These are phyloP conservation scores for Eumaeus atala DNA, from an alignment of 1,140 invertebrate species.

Conservation along the genomic window DNA sequence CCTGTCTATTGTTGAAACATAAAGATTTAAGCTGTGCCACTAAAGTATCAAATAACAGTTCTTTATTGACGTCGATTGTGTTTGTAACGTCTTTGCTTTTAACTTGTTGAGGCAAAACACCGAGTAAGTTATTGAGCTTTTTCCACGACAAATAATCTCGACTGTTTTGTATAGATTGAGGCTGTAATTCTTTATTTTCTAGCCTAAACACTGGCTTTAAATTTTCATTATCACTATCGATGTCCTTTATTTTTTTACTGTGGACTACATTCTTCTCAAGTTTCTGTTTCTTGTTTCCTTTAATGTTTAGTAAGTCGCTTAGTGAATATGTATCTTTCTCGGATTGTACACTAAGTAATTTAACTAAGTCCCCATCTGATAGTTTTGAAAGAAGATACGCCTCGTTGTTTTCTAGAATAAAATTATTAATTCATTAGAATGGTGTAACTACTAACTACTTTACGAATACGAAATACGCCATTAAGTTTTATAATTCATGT, in stretches of 20 bases:
- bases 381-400: conserved; percentile 55
- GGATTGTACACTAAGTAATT: conserved; percentile 44
- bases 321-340: conserved; percentile 44
- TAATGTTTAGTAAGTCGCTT: conserved; percentile 44
- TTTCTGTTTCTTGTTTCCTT: conserved; percentile 15
- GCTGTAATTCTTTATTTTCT: conserved; percentile 44
- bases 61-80: conserved; percentile 44
- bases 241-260: too few relatives aligned
- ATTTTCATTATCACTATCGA: conserved; percentile 25
- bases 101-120: conserved; percentile 27
- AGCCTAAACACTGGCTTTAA: conserved; percentile 40
- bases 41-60: conserved; percentile 54
- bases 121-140: conserved; percentile 46
- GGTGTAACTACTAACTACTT: too few relatives aligned
- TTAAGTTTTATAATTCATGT: too few relatives aligned
- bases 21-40: conserved; percentile 53
- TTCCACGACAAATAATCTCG: conserved; percentile 43
- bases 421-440: background rate
- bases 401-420: conserved; percentile 38
- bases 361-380: conserved; percentile 48
- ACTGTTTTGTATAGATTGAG: conserved; percentile 26
- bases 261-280: background rate
- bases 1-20: conserved; percentile 45
- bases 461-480: too few relatives aligned
- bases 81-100: conserved; percentile 19